Conservation (phyloP, 2,888 invertebrate species). For the Periphyllus acericola region DNA sequence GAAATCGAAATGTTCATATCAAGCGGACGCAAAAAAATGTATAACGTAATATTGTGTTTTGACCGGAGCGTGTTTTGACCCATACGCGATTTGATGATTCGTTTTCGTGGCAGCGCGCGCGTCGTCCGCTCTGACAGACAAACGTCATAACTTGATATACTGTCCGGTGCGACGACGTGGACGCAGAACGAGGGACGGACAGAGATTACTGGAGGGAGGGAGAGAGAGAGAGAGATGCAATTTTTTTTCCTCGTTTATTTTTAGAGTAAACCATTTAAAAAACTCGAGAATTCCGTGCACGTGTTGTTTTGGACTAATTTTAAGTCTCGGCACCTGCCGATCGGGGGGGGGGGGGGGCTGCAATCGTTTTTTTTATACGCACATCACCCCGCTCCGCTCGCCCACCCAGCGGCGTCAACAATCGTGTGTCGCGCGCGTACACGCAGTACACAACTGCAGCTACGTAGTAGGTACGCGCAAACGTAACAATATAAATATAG, state of each 20-base stretch:
- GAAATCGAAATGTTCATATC: no score
- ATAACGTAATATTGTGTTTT: no score
- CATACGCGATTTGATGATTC: not conserved
- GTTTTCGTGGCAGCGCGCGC: not conserved
- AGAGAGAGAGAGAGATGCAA: not conserved
- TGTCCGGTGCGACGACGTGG: not conserved
- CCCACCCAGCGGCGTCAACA: not conserved
- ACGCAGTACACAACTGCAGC: not conserved
- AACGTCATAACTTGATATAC: slow-evolving; percentile 47
- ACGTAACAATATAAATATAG: not conserved
- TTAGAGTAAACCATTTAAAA: slow-evolving; percentile 43
- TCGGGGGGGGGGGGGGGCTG: not conserved
- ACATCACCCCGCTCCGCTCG: slow-evolving; percentile 7
- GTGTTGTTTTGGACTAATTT: slow-evolving; percentile 49
- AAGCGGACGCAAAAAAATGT: no score
- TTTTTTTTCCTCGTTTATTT: slow-evolving; percentile 46
- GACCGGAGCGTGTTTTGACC: not conserved
- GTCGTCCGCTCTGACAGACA: slow-evolving; percentile 29
- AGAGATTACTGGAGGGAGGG: not conserved
- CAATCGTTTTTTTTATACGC: slow-evolving; percentile 28
- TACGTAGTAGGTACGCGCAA: not conserved
- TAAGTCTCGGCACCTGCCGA: slow-evolving; percentile 52
- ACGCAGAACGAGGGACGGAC: not conserved
- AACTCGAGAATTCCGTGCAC: not conserved
- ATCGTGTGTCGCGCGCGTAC: not conserved